Conservation (phyloP, 2,797 vertebrate genomes). For the Sebastes kiyomatsui region DNA sequence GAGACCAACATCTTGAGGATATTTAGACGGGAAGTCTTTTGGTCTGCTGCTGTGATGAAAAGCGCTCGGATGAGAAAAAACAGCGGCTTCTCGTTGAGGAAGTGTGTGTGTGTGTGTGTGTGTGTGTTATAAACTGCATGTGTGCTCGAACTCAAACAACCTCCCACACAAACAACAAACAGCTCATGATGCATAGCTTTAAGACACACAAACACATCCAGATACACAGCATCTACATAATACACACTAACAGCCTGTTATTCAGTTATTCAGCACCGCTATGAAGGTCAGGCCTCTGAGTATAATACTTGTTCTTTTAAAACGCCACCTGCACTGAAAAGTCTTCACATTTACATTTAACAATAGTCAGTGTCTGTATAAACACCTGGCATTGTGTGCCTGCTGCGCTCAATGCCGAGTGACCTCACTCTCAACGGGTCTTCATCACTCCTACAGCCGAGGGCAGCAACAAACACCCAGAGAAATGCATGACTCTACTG, state of each 20-base stretch:
- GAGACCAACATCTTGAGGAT: constrained; percentile 60
- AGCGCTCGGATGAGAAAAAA: constrained; percentile 19
- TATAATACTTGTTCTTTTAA: constrained; percentile 14
- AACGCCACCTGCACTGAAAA: constrained; percentile 27
- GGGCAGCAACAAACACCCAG: neutral
- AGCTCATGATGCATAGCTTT: neutral
- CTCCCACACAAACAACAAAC: constrained; percentile 43
- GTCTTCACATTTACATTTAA: constrained; percentile 16
- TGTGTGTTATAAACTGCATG: constrained; percentile 8
- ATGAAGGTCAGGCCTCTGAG: constrained; percentile 40
- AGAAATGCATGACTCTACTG: neutral
- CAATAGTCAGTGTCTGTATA: constrained; percentile 9
- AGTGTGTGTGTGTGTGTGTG: neutral
- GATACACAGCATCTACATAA: neutral
- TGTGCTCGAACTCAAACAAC: constrained; percentile 10
- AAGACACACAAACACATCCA: constrained; percentile 6
- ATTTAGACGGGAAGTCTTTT: constrained; percentile 51
- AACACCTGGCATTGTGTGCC: constrained; percentile 31
- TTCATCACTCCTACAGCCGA: constrained; percentile 9
- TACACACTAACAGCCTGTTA: neutral
- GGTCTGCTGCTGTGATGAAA: constrained; percentile 42
- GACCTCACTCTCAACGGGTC: constrained; percentile 29
- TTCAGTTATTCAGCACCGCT: constrained; percentile 19
- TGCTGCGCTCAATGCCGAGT: neutral
- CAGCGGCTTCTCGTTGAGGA: constrained; percentile 18